Conservation (phyloP, 1,140 invertebrate genomes). For the Limonius californicus region DNA sequence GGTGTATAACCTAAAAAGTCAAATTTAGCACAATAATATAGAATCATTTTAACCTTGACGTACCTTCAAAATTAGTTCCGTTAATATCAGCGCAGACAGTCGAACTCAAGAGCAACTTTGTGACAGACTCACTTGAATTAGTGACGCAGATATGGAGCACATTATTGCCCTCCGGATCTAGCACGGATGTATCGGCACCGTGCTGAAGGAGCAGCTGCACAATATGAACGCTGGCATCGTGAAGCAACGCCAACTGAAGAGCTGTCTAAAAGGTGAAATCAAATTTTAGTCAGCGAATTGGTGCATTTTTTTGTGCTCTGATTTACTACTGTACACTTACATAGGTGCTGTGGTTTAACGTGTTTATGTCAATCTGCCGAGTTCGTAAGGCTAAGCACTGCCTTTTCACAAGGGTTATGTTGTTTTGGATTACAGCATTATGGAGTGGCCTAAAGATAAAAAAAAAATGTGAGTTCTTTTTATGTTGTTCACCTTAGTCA, state of each 20-base stretch:
- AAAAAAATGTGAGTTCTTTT: too few species aligned
- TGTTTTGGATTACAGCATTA: constrained; percentile 27
- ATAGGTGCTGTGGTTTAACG: constrained; percentile 26
- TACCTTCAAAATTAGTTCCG: constrained; percentile 30
- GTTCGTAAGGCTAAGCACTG: constrained; percentile 26
- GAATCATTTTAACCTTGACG: not conserved
- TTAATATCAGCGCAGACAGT: not conserved
- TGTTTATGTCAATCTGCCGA: constrained; percentile 22
- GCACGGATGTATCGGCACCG: constrained; percentile 27
- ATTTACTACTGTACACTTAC: too few species aligned
- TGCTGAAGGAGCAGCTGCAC: constrained; percentile 28
- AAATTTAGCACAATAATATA: not conserved
- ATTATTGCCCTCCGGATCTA: constrained; percentile 38
- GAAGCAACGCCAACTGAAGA: constrained; percentile 34
- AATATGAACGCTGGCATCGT: constrained; percentile 25
- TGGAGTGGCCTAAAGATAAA: constrained; percentile 33
- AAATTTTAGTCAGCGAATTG: too few species aligned
- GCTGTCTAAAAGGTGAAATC: constrained; percentile 35
- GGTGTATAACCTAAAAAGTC: constrained; percentile 37
- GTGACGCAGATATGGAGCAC: constrained; percentile 34
- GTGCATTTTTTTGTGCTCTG: too few species aligned
- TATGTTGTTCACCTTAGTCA: too few species aligned
- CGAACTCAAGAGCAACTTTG: constrained; percentile 25
- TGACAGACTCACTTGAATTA: constrained; percentile 20
- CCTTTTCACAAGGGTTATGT: constrained; percentile 26